Evolutionary conservation across 1,140 invertebrate genomes (phyloP).

Genomic region (Ceratitis capitata): DNA sequence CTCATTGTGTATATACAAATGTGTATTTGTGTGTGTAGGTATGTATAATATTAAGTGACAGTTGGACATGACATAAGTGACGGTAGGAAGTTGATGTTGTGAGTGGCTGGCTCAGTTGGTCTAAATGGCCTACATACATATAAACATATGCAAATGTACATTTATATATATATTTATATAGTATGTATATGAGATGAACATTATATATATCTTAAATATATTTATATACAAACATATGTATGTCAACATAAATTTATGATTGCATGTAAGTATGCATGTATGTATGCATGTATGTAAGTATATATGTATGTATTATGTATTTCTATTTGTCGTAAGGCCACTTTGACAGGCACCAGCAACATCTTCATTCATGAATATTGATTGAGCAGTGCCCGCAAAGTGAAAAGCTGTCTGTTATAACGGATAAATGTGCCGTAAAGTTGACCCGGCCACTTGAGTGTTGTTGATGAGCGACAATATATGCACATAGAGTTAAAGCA

Average conservation of each 20-base stretch:
- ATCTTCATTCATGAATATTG: conserved; percentile 31
- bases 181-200: too few species aligned
- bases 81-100: conserved; percentile 16
- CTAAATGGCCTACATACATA: background rate
- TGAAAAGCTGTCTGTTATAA: conserved; percentile 21
- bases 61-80: conserved; percentile 36
- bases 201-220: background rate
- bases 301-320: too few species aligned
- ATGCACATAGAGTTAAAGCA: background rate
- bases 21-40: background rate
- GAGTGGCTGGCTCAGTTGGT: background rate
- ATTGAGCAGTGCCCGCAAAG: background rate
- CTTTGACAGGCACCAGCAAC: background rate
- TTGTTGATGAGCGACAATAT: background rate
- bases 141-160: background rate
- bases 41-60: conserved; percentile 24
- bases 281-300: background rate
- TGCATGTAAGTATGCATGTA: background rate
- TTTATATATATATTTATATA: background rate
- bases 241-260: background rate
- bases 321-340: too few species aligned
- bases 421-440: conserved; percentile 23
- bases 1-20: background rate
- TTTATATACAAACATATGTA: background rate
- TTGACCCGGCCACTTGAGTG: background rate